phyloP scores from a whole-genome alignment of 1,140 invertebrate genomes.

The Theocolax elegans region DNA sequence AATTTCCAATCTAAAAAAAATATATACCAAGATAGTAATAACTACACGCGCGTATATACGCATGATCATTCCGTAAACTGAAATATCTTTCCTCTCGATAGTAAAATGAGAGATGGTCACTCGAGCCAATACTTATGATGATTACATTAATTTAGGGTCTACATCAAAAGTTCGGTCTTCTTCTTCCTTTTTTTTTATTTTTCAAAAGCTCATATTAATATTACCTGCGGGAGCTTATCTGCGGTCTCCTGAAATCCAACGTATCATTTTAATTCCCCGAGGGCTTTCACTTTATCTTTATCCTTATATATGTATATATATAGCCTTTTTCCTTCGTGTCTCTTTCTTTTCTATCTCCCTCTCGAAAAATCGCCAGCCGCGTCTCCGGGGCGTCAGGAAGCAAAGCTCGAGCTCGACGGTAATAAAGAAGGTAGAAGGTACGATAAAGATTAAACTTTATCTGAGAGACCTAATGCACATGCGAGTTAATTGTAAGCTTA shows the following conservation, averaged over 20 bases:
- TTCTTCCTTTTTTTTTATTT: too few species aligned
- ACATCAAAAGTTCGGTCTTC: background rate
- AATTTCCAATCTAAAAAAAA: too few species aligned
- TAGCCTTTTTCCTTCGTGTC: background rate
- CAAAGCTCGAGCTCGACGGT: background rate
- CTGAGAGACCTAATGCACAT: conserved; percentile 11
- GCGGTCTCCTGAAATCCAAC: conserved; percentile 4
- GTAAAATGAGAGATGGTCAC: too few species aligned
- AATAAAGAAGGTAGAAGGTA: background rate
- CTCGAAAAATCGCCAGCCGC: conserved; percentile 11
- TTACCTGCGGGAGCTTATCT: conserved; percentile 1
- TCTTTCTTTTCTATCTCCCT: background rate
- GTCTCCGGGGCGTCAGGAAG: too few species aligned
- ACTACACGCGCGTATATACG: too few species aligned
- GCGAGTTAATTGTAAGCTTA: conserved; percentile 13
- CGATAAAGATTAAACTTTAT: conserved; percentile 29
- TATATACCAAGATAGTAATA: too few species aligned
- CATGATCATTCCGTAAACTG: too few species aligned
- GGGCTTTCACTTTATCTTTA: conserved; percentile 28
- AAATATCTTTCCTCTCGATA: too few species aligned
- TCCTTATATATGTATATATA: too few species aligned
- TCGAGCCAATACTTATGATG: background rate
- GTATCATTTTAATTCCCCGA: conserved; percentile 17
- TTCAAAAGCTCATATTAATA: background rate
- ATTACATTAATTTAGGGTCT: background rate